Percentiles rank a stretch among this genome's conserved stretches.
Conservation (phyloP, 2,797 vertebrate genomes). For the Ciconia nigra region DNA sequence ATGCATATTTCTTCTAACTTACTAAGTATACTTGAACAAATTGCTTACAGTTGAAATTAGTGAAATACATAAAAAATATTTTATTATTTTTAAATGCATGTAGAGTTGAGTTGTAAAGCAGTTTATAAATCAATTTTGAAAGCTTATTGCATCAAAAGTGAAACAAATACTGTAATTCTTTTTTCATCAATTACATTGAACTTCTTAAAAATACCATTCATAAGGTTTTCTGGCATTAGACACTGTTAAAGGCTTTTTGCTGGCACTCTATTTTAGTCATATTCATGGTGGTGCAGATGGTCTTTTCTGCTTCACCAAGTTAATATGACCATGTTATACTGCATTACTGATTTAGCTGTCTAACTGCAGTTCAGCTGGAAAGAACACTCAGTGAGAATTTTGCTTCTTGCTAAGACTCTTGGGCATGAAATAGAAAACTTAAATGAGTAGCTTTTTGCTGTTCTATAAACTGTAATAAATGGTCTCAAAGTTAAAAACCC, state of each 20-base stretch:
- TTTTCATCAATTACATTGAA: constrained; percentile 27
- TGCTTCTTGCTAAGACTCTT: constrained; percentile 34
- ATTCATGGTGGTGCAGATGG: constrained; percentile 74
- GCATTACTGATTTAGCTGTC: constrained; percentile 77
- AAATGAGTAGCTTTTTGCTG: neutral
- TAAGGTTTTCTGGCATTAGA: constrained; percentile 53
- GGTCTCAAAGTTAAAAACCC: neutral
- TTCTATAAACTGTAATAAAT: neutral
- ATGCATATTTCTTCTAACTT: constrained; percentile 6
- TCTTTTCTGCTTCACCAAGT: constrained; percentile 71
- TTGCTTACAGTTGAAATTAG: constrained; percentile 15
- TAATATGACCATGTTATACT: constrained; percentile 70
- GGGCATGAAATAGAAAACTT: constrained; percentile 29
- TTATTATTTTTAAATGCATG: constrained; percentile 6
- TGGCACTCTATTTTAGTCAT: constrained; percentile 55
- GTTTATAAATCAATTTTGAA: constrained; percentile 51
- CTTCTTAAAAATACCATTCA: constrained; percentile 50
- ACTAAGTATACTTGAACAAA: constrained; percentile 21
- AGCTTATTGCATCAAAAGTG: constrained; percentile 32
- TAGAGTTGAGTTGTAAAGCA: constrained; percentile 46
- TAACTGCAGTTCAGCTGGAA: constrained; percentile 72
- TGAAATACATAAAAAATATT: constrained; percentile 25
- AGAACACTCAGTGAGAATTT: constrained; percentile 64
- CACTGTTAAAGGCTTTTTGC: constrained; percentile 8
- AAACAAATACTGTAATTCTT: neutral